Evolutionary conservation across 2,888 invertebrate genomes (phyloP).

Genomic region (Belgica antarctica): DNA sequence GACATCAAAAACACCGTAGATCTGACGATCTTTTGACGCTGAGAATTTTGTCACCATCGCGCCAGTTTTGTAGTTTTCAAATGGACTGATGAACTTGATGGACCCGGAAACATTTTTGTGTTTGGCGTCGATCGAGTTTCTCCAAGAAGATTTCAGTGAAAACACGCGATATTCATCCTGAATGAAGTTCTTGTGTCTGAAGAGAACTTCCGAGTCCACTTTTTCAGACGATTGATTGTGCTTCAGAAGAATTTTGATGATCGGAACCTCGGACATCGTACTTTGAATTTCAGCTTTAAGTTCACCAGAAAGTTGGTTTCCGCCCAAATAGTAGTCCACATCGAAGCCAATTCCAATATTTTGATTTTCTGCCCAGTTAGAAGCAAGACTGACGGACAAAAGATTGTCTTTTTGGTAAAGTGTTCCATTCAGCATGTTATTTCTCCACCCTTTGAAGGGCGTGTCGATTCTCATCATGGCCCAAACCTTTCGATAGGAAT

Average conservation of each 20-base stretch:
- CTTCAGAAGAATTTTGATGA: conserved; percentile 58
- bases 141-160: conserved; percentile 70
- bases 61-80: conserved; percentile 67
- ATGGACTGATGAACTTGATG: conserved; percentile 66
- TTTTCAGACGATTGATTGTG: conserved; percentile 58
- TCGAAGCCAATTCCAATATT: conserved; percentile 59
- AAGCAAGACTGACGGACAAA: conserved; percentile 58
- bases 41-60: conserved; percentile 66
- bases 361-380: conserved; percentile 63
- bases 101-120: conserved; percentile 67
- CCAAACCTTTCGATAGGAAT: conserved; percentile 54
- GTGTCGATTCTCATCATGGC: conserved; percentile 57
- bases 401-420: conserved; percentile 57
- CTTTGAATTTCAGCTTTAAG: conserved; percentile 59
- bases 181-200: conserved; percentile 55
- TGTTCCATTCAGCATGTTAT: conserved; percentile 58
- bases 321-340: conserved; percentile 56
- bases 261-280: conserved; percentile 61
- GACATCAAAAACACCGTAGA: conserved; percentile 68
- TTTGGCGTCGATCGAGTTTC: conserved; percentile 58
- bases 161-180: conserved; percentile 58
- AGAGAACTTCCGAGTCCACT: conserved; percentile 57
- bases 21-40: conserved; percentile 62
- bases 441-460: conserved; percentile 61
- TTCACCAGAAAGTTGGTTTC: conserved; percentile 55